These are phyloP conservation scores for Rhinatrema bivittatum DNA, from an alignment of 2,797 vertebrate species.

Conservation along the genomic window DNA sequence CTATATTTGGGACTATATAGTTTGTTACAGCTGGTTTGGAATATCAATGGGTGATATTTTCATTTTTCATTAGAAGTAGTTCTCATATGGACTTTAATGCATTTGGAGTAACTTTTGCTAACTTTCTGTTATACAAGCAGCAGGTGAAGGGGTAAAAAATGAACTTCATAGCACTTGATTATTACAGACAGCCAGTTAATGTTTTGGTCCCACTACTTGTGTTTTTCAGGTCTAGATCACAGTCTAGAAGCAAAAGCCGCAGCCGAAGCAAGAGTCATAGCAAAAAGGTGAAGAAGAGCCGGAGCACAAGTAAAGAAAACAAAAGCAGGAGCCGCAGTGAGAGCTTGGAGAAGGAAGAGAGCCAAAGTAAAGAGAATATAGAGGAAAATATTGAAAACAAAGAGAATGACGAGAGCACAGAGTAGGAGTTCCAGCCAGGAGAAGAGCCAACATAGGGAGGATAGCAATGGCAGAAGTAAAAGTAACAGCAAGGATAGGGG, in stretches of 20 bases:
- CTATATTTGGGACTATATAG: no score
- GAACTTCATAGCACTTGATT: no score
- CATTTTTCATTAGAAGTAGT: no score
- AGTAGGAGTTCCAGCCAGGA: slow-evolving; percentile 51
- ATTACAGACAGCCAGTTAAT: slow-evolving; percentile 1
- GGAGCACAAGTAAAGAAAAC: slow-evolving; percentile 54
- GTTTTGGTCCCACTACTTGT: slow-evolving; percentile 11
- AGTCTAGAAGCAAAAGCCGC: slow-evolving; percentile 63
- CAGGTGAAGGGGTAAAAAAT: no score
- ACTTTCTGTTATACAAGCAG: no score
- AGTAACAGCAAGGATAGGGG: slow-evolving; percentile 54
- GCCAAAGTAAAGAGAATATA: slow-evolving; percentile 17
- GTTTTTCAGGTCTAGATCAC: slow-evolving; percentile 68
- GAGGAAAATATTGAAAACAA: slow-evolving; percentile 38
- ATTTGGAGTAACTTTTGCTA: no score
- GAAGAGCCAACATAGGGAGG: slow-evolving; percentile 62
- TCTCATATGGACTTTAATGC: no score
- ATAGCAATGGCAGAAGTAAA: slow-evolving; percentile 50
- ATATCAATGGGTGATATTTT: no score
- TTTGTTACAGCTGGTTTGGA: no score
- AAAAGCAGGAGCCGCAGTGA: slow-evolving; percentile 54
- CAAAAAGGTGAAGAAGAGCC: slow-evolving; percentile 36
- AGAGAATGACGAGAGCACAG: slow-evolving; percentile 35
- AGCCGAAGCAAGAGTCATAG: slow-evolving; percentile 55
- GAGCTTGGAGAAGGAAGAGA: neutral